phyloP scores from a whole-genome alignment of 2,888 invertebrate genomes.

The Microplitis deprimator region DNA sequence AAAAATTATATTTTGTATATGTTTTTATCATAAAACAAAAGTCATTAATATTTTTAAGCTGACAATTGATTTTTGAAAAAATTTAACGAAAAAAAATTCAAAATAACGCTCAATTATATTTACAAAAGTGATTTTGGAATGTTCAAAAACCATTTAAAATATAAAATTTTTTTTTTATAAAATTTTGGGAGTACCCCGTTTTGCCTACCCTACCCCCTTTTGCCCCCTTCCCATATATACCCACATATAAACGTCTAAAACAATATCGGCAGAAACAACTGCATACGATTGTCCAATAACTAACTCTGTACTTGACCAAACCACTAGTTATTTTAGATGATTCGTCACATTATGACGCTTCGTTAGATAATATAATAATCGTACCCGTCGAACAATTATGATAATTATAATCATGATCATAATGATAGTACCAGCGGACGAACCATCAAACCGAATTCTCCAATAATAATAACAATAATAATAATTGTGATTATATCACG shows the following conservation, averaged over 20 bases:
- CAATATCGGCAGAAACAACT: background rate
- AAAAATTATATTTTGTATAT: too few relatives aligned
- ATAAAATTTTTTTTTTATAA: too few relatives aligned
- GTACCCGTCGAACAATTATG: background rate
- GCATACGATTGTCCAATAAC: background rate
- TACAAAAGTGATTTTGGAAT: too few relatives aligned
- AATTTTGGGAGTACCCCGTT: too few relatives aligned
- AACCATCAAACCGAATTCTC: background rate
- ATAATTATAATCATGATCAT: background rate
- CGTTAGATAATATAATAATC: background rate
- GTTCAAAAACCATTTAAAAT: too few relatives aligned
- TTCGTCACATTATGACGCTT: background rate
- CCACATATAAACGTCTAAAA: background rate
- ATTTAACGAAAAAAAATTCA: too few relatives aligned
- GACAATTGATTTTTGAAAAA: too few relatives aligned
- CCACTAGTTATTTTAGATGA: background rate
- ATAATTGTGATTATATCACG: background rate
- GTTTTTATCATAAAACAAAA: background rate
- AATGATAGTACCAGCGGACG: background rate
- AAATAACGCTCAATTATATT: too few relatives aligned
- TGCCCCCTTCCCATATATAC: too few relatives aligned
- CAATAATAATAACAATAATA: background rate
- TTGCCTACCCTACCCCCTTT: too few relatives aligned
- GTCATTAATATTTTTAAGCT: background rate
- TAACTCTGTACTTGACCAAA: background rate